phyloP scores from a whole-genome alignment of 2,113 vertebrate species.

The Nycticebus coucang region DNA sequence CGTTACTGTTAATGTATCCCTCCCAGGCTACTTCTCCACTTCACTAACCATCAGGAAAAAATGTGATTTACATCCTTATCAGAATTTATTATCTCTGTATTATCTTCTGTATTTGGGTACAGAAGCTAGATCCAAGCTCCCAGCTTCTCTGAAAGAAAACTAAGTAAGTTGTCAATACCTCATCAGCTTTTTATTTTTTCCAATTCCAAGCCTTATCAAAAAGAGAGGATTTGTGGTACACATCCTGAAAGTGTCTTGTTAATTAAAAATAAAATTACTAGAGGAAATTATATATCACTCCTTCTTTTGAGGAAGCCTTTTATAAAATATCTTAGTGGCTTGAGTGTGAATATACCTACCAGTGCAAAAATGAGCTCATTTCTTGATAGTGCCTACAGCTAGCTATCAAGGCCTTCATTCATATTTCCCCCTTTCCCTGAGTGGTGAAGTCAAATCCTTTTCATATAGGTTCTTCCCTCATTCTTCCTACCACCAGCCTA shows the following conservation, averaged over 20 bases:
- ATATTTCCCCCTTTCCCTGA: neutral
- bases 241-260: neutral
- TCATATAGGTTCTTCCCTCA: neutral
- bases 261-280: neutral
- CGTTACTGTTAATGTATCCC: neutral
- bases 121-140: neutral
- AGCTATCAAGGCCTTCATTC: neutral
- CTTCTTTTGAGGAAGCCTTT: neutral
- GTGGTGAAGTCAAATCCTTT: neutral
- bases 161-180: neutral
- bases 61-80: neutral
- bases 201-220: neutral
- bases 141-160: constrained; percentile 37
- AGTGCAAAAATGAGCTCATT: neutral
- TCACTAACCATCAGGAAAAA: neutral
- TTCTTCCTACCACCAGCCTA: neutral
- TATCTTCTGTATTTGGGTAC: neutral
- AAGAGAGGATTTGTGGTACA: neutral
- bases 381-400: neutral
- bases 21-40: neutral
- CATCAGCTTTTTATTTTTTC: neutral
- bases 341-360: neutral
- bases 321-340: neutral
- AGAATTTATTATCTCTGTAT: constrained; percentile 22
- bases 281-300: neutral